phyloP scores from a whole-genome alignment of 2,888 invertebrate species.

The Callyntrura sp. region DNA sequence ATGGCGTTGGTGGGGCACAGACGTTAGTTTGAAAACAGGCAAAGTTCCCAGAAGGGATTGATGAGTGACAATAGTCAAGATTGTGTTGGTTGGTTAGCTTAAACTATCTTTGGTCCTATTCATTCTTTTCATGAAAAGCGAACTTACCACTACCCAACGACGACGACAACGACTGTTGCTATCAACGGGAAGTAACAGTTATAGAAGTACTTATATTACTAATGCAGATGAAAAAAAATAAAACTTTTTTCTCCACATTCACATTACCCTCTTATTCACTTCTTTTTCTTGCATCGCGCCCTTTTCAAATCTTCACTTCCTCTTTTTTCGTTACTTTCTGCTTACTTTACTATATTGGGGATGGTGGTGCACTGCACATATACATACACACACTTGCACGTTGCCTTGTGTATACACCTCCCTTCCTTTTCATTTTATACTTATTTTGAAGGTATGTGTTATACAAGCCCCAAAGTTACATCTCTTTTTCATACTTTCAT shows the following conservation, averaged over 20 bases:
- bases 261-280: slow-evolving; percentile 63
- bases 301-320: slow-evolving; percentile 69
- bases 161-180: no score
- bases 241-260: slow-evolving; percentile 68
- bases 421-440: background rate
- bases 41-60: slow-evolving; percentile 75
- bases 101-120: slow-evolving; percentile 9
- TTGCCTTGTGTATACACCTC: background rate
- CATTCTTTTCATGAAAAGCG: slow-evolving; percentile 34
- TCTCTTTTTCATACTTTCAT: slow-evolving; percentile 64
- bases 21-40: slow-evolving; percentile 51
- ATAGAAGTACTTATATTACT: slow-evolving; percentile 43
- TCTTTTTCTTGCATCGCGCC: slow-evolving; percentile 43
- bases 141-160: background rate
- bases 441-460: background rate
- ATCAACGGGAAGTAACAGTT: slow-evolving; percentile 19
- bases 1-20: background rate
- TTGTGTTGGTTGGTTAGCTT: slow-evolving; percentile 52
- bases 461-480: slow-evolving; percentile 57
- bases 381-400: slow-evolving; percentile 10
- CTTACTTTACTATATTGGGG: slow-evolving; percentile 64
- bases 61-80: slow-evolving; percentile 75
- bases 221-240: slow-evolving; percentile 56
- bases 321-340: slow-evolving; percentile 44
- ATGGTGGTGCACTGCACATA: background rate